Percentiles rank a stretch among this genome's conserved stretches.
Evolutionary conservation across 2,797 vertebrate species (phyloP).

Genomic region (Pogonophryne albipinna): DNA sequence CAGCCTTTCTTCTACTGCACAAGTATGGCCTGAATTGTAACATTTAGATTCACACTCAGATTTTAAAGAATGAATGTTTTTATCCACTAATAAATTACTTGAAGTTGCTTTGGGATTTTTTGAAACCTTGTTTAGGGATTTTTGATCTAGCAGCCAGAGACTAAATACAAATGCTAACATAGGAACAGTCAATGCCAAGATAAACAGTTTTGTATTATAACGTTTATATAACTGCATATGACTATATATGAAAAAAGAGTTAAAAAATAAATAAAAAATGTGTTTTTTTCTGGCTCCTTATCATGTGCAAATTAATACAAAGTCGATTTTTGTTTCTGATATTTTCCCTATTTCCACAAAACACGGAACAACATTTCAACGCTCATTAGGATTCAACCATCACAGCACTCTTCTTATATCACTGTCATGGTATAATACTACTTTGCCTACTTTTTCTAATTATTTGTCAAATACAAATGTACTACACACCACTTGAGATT

Average conservation of each 20-base stretch:
- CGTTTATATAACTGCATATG: constrained; percentile 54
- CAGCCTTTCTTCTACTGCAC: constrained; percentile 73
- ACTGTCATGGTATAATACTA: constrained; percentile 44
- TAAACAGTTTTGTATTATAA: constrained; percentile 67
- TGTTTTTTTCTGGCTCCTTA: constrained; percentile 37
- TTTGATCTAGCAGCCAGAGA: constrained; percentile 46
- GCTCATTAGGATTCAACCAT: constrained; percentile 25
- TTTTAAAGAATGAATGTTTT: constrained; percentile 75
- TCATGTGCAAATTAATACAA: constrained; percentile 24
- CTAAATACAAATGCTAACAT: constrained; percentile 39
- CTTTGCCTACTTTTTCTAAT: constrained; percentile 55
- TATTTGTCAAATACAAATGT: constrained; percentile 53
- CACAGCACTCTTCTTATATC: constrained; percentile 38
- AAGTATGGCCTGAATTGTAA: constrained; percentile 69
- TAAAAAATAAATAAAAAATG: constrained; percentile 27
- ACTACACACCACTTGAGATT: constrained; percentile 39
- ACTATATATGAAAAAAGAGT: constrained; percentile 26
- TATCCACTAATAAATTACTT: constrained; percentile 73
- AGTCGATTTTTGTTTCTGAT: constrained; percentile 21
- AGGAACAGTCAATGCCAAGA: constrained; percentile 72
- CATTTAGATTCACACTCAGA: constrained; percentile 59
- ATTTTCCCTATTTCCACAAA: constrained; percentile 12
- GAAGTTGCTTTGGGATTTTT: constrained; percentile 64
- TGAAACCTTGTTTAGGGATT: constrained; percentile 50
- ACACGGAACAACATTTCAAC: constrained; percentile 22